Evolutionary conservation across 2,888 invertebrate species (phyloP), one percentile per base, ranked within the genome.

Genomic region (Abrostola tripartita): DNA sequence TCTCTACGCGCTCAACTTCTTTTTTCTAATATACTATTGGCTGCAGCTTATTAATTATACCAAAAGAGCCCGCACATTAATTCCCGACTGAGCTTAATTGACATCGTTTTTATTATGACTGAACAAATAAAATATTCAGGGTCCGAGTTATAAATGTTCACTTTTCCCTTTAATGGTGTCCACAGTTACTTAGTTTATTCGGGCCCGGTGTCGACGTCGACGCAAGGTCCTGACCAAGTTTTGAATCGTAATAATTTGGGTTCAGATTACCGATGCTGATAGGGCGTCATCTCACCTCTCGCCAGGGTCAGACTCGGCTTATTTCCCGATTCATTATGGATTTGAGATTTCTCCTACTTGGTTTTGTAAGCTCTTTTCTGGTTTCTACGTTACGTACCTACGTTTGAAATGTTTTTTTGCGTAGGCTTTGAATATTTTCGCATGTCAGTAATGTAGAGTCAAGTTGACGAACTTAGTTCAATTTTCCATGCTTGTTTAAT

Each of bases 241-340:
- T 92, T 92, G 92, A 93, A 92, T 94, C 92, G 92, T 95, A 95
- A 95, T 95, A 95, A 94, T 95, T 94, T 91, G 92, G 92, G 91
- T 86, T 94, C 92, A 93, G 95, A 95, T 95, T 95, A 95, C 95
- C 88, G 83, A 76, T 80, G 79, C 87, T 83, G 95, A 95, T 95
- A 94, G 91, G 88, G 89, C 84, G 87, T 91, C 93, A 92, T 94
- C 93, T 93, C 94, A 92, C 93, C 92, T 94, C 87, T 74, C 71
- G 71, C 73, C 92, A 92, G 93, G 86, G 86, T 68, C 72, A 90
- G 65, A 91, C 61, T 90, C 53, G 69, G 67, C 7, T 35, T 7
- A 12, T 52, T 47, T 58, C 37, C 36, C 36, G 11, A 71, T 66
- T 73, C 35, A 75, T 61, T 72, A 65, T 41, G 52, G 9, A 38